Conservation (phyloP, 2,113 vertebrate species). For the Heterotis niloticus region DNA sequence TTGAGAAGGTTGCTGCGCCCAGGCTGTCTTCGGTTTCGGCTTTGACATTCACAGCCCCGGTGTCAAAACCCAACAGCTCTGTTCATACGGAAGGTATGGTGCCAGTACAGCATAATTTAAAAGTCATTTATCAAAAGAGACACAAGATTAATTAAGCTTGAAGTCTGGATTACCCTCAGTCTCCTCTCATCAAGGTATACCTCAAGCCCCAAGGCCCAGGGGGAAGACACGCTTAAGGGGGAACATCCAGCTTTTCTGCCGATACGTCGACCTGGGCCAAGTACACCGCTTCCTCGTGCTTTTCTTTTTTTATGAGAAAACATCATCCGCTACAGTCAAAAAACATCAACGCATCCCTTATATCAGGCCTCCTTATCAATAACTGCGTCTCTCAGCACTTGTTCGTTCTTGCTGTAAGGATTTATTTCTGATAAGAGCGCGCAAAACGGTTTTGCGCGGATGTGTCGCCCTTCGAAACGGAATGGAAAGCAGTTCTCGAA, state of each 20-base stretch:
- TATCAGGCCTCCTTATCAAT: too few relatives aligned
- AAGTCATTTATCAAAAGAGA: constrained; percentile 74
- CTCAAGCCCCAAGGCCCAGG: constrained; percentile 36
- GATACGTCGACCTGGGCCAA: not conserved
- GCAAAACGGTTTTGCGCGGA: too few relatives aligned
- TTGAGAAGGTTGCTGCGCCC: constrained; percentile 58
- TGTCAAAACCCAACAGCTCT: constrained; percentile 49
- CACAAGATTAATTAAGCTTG: constrained; percentile 70
- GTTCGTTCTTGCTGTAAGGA: too few relatives aligned
- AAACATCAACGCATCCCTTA: not conserved
- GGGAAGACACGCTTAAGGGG: constrained; percentile 6
- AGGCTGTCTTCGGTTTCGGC: constrained; percentile 45
- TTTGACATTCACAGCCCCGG: constrained; percentile 61
- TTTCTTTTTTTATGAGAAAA: not conserved
- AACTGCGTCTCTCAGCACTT: too few relatives aligned
- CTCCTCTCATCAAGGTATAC: constrained; percentile 44
- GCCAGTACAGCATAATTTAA: constrained; percentile 65
- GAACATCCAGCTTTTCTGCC: not conserved
- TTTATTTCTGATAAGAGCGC: too few relatives aligned
- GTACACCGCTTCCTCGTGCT: not conserved
- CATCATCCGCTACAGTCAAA: not conserved
- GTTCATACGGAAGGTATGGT: constrained; percentile 44
- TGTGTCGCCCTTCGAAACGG: too few relatives aligned
- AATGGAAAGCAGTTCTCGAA: not conserved
- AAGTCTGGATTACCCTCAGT: constrained; percentile 46